A percentile compares a stretch with the other conserved stretches of the same genome.
These are phyloP conservation scores for Columba livia DNA, from an alignment of 2,113 vertebrate species.

Conservation along the genomic window DNA sequence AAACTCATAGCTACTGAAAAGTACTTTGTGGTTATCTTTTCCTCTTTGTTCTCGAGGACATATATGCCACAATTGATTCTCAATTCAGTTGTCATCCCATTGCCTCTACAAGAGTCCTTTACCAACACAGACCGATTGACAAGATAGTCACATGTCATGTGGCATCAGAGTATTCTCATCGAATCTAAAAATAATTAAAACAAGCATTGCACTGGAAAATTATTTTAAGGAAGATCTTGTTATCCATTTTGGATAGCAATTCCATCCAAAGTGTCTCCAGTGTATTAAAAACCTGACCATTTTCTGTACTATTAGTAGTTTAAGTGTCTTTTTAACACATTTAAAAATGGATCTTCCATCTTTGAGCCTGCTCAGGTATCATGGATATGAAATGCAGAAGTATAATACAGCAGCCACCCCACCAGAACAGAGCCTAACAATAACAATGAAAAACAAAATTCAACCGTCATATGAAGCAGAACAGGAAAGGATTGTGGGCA, in stretches of 20 bases:
- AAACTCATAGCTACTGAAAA: not conserved
- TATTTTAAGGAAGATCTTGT: not conserved
- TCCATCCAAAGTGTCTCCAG: not conserved
- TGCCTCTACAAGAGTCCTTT: not conserved
- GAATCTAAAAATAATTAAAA: not conserved
- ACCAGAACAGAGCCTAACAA: not conserved
- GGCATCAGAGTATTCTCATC: not conserved
- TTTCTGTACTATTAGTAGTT: not conserved
- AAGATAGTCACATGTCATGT: not conserved
- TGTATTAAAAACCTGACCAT: not conserved
- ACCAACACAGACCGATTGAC: not conserved
- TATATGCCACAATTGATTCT: not conserved
- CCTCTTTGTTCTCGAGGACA: not conserved
- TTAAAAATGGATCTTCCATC: not conserved
- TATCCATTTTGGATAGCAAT: not conserved
- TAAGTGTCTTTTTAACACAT: not conserved
- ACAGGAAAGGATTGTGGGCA: not conserved
- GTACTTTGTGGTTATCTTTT: not conserved
- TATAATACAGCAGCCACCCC: not conserved
- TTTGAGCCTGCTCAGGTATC: not conserved
- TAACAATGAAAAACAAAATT: not conserved
- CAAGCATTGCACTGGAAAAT: not conserved
- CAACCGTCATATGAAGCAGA: not conserved
- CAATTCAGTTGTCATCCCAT: not conserved
- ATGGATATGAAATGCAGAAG: not conserved